These are phyloP conservation scores for Esox niger DNA, from an alignment of 2,113 vertebrate species.

Conservation along the genomic window DNA sequence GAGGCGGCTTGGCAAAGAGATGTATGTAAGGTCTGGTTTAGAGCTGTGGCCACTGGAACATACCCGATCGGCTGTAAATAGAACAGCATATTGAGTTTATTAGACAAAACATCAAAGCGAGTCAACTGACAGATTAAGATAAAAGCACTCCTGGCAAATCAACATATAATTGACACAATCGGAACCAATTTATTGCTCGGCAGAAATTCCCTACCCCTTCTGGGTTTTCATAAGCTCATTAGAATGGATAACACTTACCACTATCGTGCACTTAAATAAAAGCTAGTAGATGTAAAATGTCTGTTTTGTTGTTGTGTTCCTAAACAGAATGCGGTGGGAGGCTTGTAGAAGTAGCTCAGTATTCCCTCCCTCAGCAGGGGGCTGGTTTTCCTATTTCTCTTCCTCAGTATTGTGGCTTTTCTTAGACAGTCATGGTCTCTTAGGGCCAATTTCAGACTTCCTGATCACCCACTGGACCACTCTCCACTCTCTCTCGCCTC, in stretches of 20 bases:
- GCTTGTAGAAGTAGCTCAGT: constrained; percentile 41
- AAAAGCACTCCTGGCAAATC: constrained; percentile 27
- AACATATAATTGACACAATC: constrained; percentile 33
- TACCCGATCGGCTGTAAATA: constrained; percentile 4
- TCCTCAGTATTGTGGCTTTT: constrained; percentile 45
- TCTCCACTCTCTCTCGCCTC: constrained; percentile 49
- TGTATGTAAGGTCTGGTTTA: constrained; percentile 10
- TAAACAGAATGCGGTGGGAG: constrained; percentile 27
- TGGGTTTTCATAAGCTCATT: constrained; percentile 20
- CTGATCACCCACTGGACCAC: constrained; percentile 50
- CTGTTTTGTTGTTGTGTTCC: constrained; percentile 36
- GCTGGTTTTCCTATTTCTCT: constrained; percentile 44
- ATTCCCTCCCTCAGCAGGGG: constrained; percentile 57
- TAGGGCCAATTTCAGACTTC: constrained; percentile 60
- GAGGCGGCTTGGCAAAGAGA: constrained; percentile 6
- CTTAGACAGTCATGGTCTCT: constrained; percentile 53
- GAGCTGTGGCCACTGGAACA: constrained; percentile 11
- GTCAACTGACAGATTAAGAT: not conserved
- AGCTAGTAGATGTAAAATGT: constrained; percentile 34
- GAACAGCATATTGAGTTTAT: constrained; percentile 33
- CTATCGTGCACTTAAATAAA: constrained; percentile 40
- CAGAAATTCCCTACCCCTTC: not conserved
- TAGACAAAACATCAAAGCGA: constrained; percentile 26
- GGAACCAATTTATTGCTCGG: constrained; percentile 4
- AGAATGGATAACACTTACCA: constrained; percentile 39